phyloP scores from a whole-genome alignment of 2,113 vertebrate genomes.

The Cebus imitator region DNA sequence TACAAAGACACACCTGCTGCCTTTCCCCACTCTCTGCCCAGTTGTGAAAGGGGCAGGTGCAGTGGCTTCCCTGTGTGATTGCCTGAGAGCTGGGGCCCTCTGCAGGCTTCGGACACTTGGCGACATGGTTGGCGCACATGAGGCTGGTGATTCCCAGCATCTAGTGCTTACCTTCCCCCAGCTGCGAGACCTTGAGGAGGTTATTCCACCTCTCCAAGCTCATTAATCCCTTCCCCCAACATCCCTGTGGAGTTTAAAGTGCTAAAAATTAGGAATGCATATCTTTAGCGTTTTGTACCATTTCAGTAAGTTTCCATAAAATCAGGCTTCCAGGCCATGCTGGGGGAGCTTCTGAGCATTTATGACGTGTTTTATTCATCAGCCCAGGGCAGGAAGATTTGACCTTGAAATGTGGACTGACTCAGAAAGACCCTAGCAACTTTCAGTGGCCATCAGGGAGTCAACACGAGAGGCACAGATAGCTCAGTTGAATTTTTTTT shows the following conservation, averaged over 20 bases:
- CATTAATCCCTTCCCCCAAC: neutral
- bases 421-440: neutral
- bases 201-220: neutral
- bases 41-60: neutral
- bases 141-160: too few relatives aligned
- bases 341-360: neutral
- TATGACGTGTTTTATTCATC: too few relatives aligned
- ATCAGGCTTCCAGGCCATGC: neutral
- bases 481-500: neutral
- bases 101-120: neutral
- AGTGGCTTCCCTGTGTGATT: accelerated
- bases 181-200: neutral
- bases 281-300: neutral
- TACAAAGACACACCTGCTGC: neutral
- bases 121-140: accelerated
- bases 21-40: neutral
- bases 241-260: neutral
- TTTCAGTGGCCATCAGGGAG: neutral
- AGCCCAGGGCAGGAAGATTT: neutral
- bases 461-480: neutral
- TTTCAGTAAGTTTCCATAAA: neutral
- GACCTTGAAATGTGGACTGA: neutral
- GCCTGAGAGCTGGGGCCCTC: neutral
- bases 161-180: neutral
- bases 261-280: neutral